Evolutionary conservation across 35 echinoderm and acorn worm species (phyloP).

Genomic region (Lytechinus variegatus): DNA sequence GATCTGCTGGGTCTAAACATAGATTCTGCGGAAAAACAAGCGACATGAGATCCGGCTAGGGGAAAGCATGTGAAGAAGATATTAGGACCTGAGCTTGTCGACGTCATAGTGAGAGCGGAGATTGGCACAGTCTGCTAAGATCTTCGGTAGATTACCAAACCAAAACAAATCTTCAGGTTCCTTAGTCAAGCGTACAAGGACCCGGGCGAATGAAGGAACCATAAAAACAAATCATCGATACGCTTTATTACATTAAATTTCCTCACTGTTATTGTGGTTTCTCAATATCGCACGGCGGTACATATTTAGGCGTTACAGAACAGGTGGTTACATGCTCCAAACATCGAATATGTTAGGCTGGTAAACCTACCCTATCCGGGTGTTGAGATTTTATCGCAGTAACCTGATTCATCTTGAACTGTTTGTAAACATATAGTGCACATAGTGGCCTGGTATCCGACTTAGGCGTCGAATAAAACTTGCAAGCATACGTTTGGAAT

Average conservation of each 20-base stretch:
- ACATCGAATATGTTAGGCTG: not conserved
- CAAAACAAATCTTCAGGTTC: not conserved
- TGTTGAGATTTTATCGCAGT: not conserved
- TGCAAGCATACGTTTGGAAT: not conserved
- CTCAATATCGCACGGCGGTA: not conserved
- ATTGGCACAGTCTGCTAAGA: not conserved
- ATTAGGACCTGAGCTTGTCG: not conserved
- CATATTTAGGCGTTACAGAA: not conserved
- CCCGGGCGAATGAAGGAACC: not conserved
- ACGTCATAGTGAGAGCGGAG: not conserved
- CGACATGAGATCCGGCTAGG: not conserved
- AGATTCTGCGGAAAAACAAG: not conserved
- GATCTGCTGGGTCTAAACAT: not conserved
- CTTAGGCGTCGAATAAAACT: not conserved
- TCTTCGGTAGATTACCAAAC: not conserved
- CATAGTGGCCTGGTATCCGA: not conserved
- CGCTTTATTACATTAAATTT: not conserved
- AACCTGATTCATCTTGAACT: not conserved
- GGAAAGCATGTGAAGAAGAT: conserved; percentile 10
- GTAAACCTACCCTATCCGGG: not conserved
- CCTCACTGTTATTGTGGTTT: not conserved
- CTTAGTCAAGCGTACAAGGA: not conserved
- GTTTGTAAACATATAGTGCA: not conserved
- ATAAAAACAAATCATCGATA: not conserved
- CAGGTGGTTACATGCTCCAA: not conserved